A percentile compares a stretch with the other conserved stretches of the same genome.
Conservation (phyloP, 1,140 invertebrate species). For the Pteromalus puparum region DNA sequence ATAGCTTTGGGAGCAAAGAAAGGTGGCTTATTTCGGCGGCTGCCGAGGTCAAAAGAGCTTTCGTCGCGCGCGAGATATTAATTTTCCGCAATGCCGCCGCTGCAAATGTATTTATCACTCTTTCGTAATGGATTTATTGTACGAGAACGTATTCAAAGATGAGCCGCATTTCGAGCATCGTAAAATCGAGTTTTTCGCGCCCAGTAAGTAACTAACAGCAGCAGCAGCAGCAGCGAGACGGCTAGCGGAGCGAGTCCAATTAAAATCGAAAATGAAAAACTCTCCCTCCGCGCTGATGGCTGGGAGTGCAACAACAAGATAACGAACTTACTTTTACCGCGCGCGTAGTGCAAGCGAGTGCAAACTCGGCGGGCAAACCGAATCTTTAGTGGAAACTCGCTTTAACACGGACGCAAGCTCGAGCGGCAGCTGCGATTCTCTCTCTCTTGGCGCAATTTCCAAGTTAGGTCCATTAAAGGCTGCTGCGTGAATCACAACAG, state of each 20-base stretch:
- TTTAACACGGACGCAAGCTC: slow-evolving; percentile 27
- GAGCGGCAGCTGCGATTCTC: slow-evolving; percentile 21
- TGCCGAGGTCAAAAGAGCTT: slow-evolving; percentile 31
- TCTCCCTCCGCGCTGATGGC: not conserved
- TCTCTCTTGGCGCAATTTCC: slow-evolving; percentile 29
- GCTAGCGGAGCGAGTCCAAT: not conserved
- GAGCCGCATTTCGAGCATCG: too few relatives aligned
- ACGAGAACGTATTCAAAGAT: too few relatives aligned
- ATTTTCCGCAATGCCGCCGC: slow-evolving; percentile 32
- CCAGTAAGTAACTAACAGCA: not conserved
- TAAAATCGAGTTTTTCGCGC: too few relatives aligned
- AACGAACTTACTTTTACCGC: slow-evolving; percentile 15
- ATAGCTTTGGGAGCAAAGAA: not conserved
- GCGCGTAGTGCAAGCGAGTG: not conserved
- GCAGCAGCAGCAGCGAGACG: not conserved
- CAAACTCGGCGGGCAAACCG: not conserved
- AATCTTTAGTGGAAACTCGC: slow-evolving; percentile 26
- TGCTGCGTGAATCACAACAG: slow-evolving; percentile 28
- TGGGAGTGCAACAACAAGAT: not conserved
- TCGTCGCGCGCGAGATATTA: slow-evolving; percentile 29
- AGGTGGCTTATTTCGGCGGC: not conserved
- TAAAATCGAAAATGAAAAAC: slow-evolving; percentile 2
- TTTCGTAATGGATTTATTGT: too few relatives aligned
- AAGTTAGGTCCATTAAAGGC: slow-evolving; percentile 38
- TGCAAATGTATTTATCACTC: slow-evolving; percentile 38